These are phyloP conservation scores for Lagodon rhomboides DNA, from an alignment of 2,797 vertebrate genomes.

Conservation along the genomic window DNA sequence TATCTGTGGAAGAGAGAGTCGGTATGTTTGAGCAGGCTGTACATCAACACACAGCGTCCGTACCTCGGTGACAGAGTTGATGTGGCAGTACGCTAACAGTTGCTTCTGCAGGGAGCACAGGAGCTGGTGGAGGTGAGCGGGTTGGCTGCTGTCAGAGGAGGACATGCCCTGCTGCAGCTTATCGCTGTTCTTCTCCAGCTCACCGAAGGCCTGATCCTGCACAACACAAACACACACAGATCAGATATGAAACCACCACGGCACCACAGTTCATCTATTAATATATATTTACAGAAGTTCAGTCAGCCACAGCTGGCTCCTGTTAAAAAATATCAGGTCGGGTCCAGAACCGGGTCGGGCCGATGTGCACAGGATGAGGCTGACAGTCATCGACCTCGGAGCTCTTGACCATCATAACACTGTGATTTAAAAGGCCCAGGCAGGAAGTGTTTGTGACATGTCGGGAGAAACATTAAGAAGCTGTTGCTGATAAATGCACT, in stretches of 20 bases:
- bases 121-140: constrained; percentile 97
- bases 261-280: neutral
- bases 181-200: constrained; percentile 98
- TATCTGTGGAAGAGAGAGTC: neutral
- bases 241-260: neutral
- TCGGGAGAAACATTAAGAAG: too few relatives aligned
- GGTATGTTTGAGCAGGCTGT: neutral
- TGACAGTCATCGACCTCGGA: too few relatives aligned
- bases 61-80: constrained; percentile 94
- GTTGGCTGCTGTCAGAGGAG: constrained; percentile 96
- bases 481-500: too few relatives aligned
- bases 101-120: constrained; percentile 98
- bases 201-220: constrained; percentile 97
- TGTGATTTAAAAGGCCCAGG: too few relatives aligned
- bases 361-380: too few relatives aligned
- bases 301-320: neutral
- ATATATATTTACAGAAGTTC: neutral
- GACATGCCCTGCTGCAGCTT: constrained; percentile 93
- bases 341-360: neutral
- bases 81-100: constrained; percentile 95
- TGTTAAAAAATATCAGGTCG: too few relatives aligned
- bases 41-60: neutral
- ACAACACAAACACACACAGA: constrained; percentile 31
- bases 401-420: too few relatives aligned
- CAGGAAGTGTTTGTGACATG: too few relatives aligned